Conservation (phyloP, 2,113 vertebrate species). For the Micronycteris hirsuta region DNA sequence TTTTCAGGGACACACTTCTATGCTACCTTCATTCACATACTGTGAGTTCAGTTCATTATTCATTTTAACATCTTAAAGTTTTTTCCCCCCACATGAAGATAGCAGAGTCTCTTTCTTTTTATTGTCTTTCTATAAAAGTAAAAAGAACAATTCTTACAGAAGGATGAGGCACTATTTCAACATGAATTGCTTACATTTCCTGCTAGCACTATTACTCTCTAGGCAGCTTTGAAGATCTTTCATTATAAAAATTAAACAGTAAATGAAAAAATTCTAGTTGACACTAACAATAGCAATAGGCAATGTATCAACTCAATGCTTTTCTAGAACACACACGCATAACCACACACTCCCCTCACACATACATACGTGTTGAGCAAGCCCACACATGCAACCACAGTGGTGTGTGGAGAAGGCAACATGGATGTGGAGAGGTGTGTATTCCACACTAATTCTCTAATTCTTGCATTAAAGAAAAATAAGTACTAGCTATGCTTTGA, state of each 20-base stretch:
- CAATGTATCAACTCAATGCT: not conserved
- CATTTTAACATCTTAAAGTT: not conserved
- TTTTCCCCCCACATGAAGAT: not conserved
- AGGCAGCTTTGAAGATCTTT: not conserved
- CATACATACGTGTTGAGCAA: not conserved
- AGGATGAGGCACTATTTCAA: not conserved
- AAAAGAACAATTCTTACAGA: not conserved
- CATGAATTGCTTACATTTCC: not conserved
- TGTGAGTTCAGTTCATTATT: not conserved
- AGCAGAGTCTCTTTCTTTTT: not conserved
- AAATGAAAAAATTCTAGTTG: not conserved
- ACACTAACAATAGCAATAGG: not conserved
- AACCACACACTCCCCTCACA: not conserved
- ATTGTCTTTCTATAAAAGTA: not conserved
- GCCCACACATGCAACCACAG: not conserved
- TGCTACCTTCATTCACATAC: not conserved
- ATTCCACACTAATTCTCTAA: not conserved
- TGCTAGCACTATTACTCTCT: not conserved
- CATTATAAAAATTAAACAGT: conserved; percentile 2
- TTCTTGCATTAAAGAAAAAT: not conserved
- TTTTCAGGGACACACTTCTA: not conserved
- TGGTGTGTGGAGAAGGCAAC: fast-evolving
- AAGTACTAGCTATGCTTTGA: not conserved
- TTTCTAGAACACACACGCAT: not conserved
- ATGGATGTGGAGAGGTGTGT: not conserved